Conservation (phyloP, 2,113 vertebrate species). For the Copsychus sechellarum region DNA sequence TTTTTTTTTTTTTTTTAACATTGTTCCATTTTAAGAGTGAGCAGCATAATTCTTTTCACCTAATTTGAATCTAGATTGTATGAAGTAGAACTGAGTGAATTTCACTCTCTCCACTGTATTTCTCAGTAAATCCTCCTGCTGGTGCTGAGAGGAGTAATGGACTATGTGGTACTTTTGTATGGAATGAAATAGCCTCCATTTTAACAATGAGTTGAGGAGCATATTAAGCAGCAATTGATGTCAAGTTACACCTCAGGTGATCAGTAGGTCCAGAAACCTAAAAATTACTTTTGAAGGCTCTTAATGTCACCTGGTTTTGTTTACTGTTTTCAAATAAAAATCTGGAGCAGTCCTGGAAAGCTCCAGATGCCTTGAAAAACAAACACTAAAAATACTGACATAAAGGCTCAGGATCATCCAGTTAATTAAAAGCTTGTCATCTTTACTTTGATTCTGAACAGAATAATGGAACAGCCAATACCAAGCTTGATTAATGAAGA, state of each 20-base stretch:
- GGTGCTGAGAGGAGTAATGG: neutral
- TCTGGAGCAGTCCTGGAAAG: neutral
- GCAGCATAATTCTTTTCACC: neutral
- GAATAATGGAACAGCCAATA: conserved; percentile 10
- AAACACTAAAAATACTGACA: neutral
- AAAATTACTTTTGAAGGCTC: neutral
- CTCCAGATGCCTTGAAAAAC: neutral
- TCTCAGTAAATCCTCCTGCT: neutral
- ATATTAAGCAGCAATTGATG: neutral
- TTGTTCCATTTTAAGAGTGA: neutral
- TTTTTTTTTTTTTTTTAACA: neutral
- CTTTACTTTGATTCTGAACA: conserved; percentile 25
- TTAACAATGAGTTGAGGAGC: neutral
- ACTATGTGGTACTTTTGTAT: neutral
- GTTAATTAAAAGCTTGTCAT: conserved; percentile 44
- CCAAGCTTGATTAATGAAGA: conserved; percentile 19
- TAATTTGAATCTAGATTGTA: neutral
- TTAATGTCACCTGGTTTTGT: neutral
- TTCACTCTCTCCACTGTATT: neutral
- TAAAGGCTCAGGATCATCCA: neutral
- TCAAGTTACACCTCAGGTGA: neutral
- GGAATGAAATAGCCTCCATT: neutral
- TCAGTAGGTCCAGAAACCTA: neutral
- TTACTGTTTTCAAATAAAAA: neutral
- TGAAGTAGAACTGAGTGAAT: neutral